A percentile compares a stretch with the other conserved stretches of the same genome.
These are phyloP conservation scores for Megalurothrips usitatus DNA, from an alignment of 2,888 invertebrate species.

Conservation along the genomic window DNA sequence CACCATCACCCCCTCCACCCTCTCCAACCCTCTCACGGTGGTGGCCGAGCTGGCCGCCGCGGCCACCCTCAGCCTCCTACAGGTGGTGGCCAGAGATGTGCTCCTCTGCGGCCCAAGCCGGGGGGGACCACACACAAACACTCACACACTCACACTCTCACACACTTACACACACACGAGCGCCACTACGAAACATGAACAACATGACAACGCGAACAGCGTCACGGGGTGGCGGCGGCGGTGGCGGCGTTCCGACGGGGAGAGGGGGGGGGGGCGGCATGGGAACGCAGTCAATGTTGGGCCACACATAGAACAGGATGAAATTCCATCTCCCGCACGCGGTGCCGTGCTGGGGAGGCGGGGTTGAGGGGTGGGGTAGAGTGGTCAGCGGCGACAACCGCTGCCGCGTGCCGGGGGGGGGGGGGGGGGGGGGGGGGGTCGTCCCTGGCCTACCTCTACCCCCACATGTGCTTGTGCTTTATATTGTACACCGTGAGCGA, in stretches of 20 bases:
- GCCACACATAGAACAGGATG: neutral
- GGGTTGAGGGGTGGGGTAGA: neutral
- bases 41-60: too few relatives aligned
- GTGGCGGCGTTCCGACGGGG: neutral
- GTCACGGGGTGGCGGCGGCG: neutral
- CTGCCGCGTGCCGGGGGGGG: neutral
- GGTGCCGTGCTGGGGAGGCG: neutral
- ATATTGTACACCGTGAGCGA: too few relatives aligned
- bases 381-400: neutral
- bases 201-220: neutral
- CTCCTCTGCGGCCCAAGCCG: too few relatives aligned
- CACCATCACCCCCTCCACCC: too few relatives aligned
- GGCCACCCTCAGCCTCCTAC: too few relatives aligned
- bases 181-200: neutral
- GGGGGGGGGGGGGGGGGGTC: neutral
- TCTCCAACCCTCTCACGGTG: too few relatives aligned
- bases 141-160: neutral
- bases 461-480: neutral
- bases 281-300: neutral
- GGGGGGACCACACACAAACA: neutral
- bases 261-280: neutral
- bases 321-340: constrained; percentile 12
- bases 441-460: too few relatives aligned
- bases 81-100: too few relatives aligned
- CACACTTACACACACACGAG: neutral